A percentile compares a stretch with the other conserved stretches of the same genome.
Evolutionary conservation across 2,113 vertebrate species (phyloP).

Genomic region (Odocoileus virginianus): DNA sequence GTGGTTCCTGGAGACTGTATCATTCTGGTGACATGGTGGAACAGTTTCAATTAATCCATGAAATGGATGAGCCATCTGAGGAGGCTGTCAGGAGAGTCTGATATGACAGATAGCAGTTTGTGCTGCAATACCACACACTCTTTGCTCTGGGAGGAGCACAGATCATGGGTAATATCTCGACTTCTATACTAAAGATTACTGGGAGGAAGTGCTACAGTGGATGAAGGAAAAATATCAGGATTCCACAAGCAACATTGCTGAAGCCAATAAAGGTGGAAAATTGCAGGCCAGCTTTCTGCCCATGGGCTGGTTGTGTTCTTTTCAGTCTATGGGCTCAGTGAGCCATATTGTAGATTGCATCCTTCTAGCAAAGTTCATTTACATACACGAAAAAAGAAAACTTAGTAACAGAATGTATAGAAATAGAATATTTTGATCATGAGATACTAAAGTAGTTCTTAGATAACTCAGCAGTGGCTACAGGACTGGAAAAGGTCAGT

Average conservation of each 20-base stretch:
- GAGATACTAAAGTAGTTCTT: not conserved
- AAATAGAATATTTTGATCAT: not conserved
- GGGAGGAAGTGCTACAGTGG: not conserved
- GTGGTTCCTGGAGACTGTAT: constrained; percentile 15
- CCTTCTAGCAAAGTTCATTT: constrained; percentile 14
- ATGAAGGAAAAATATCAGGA: not conserved
- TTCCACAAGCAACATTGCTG: not conserved
- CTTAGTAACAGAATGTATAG: not conserved
- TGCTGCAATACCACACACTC: not conserved
- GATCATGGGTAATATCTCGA: not conserved
- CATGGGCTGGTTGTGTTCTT: not conserved
- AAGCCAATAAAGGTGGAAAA: constrained; percentile 15
- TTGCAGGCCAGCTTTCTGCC: not conserved
- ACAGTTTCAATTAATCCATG: constrained; percentile 27
- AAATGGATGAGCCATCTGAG: not conserved
- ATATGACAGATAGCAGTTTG: constrained; percentile 10
- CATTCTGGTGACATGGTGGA: constrained; percentile 3
- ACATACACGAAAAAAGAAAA: not conserved
- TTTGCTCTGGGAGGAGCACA: not conserved
- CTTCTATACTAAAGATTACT: constrained; percentile 8
- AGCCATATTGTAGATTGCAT: not conserved
- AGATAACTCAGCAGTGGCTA: not conserved
- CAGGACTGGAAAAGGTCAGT: not conserved
- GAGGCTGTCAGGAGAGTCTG: constrained; percentile 22
- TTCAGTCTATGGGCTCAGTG: not conserved